phyloP scores from a whole-genome alignment of 2,888 invertebrate species.

The Stenolophus ochropezus region DNA sequence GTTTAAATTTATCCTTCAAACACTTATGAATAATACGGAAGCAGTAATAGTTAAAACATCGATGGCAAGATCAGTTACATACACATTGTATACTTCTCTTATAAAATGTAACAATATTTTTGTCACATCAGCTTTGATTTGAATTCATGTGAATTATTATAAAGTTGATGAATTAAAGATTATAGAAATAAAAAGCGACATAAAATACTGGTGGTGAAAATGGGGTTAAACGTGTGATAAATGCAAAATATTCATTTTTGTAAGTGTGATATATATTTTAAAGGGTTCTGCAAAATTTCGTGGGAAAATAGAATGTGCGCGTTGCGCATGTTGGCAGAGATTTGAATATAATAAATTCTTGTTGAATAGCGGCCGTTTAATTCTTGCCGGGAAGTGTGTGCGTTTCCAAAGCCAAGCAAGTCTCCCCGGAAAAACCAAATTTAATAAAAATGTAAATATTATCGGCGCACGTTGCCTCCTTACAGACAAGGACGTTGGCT shows the following conservation, averaged over 20 bases:
- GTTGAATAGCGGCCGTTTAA: background rate
- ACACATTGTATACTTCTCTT: too few species aligned
- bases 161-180: too few species aligned
- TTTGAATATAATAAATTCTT: conserved; percentile 9
- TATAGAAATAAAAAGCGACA: too few species aligned
- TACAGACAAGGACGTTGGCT: conserved; percentile 8
- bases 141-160: too few species aligned
- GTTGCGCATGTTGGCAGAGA: background rate
- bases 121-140: too few species aligned
- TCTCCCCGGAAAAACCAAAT: conserved; percentile 38
- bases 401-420: background rate
- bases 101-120: too few species aligned
- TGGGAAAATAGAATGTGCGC: background rate
- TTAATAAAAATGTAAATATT: conserved; percentile 61
- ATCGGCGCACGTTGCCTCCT: conserved; percentile 43
- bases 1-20: too few species aligned
- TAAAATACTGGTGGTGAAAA: background rate
- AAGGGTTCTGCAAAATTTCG: background rate
- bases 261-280: background rate
- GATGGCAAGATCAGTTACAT: too few species aligned
- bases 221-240: background rate
- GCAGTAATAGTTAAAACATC: too few species aligned
- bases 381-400: conserved; percentile 1
- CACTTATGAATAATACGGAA: too few species aligned
- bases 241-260: background rate